These are phyloP conservation scores for Lepus oiostolus DNA, from an alignment of 2,797 vertebrate genomes.

Conservation along the genomic window DNA sequence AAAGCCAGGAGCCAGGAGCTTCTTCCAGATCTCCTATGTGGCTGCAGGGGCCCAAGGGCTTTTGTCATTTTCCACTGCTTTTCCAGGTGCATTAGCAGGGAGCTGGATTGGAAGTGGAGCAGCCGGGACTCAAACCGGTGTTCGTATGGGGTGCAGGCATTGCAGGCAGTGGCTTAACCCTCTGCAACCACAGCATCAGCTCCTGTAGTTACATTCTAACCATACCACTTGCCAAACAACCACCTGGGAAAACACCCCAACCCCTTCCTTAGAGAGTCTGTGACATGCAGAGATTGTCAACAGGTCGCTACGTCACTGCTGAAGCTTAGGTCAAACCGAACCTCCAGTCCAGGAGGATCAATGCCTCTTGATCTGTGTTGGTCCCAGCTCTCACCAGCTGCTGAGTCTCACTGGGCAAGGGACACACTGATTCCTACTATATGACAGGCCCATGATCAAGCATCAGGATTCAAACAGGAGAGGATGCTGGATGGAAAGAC, in stretches of 20 bases:
- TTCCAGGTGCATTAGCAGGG: too few relatives aligned
- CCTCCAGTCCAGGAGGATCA: not conserved
- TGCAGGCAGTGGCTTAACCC: too few relatives aligned
- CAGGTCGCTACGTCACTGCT: not conserved
- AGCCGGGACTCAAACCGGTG: too few relatives aligned
- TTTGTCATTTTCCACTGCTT: too few relatives aligned
- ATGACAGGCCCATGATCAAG: not conserved
- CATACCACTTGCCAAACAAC: not conserved
- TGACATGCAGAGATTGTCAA: not conserved
- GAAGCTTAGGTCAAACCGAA: not conserved
- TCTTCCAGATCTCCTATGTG: too few relatives aligned
- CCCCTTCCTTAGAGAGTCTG: not conserved
- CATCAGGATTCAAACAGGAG: slow-evolving; percentile 9
- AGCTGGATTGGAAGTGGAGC: too few relatives aligned
- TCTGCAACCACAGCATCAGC: too few relatives aligned
- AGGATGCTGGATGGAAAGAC: not conserved
- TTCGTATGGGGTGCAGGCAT: too few relatives aligned
- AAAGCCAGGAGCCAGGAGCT: too few relatives aligned
- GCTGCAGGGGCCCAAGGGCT: too few relatives aligned
- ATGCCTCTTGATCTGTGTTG: not conserved
- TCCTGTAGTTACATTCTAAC: not conserved
- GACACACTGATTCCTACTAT: not conserved
- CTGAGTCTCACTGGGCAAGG: not conserved
- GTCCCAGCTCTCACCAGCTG: not conserved
- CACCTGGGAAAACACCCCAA: not conserved